Evolutionary conservation across 2,888 invertebrate genomes (phyloP).

Genomic region (Brenthis ino): DNA sequence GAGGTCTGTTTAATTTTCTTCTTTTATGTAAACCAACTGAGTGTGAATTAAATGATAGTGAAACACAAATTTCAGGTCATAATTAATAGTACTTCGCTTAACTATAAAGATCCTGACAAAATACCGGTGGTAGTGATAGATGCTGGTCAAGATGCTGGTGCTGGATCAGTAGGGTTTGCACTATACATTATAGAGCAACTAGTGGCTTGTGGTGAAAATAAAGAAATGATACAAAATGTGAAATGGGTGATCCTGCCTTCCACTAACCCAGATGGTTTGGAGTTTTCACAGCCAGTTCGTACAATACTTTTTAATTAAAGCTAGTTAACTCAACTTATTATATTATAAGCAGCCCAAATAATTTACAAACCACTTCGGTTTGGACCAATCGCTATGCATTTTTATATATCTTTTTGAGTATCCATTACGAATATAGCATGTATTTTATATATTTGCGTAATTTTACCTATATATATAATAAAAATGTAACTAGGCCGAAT

Average conservation of each 20-base stretch:
- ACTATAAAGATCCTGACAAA: conserved; percentile 27
- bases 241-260: conserved; percentile 68
- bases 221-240: conserved; percentile 53
- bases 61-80: conserved; percentile 41
- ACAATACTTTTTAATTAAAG: not conserved
- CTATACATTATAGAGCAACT: conserved; percentile 64
- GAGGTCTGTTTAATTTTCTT: conserved; percentile 51
- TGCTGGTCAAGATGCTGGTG: conserved; percentile 65
- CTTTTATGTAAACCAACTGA: not conserved
- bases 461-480: too few species aligned
- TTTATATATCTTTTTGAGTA: too few species aligned
- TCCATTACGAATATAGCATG: too few species aligned
- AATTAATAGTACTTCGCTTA: conserved; percentile 32
- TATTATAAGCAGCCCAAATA: too few species aligned
- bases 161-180: conserved; percentile 57
- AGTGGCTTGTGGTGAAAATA: conserved; percentile 62
- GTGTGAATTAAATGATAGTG: not conserved
- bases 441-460: too few species aligned
- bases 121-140: conserved; percentile 65
- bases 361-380: too few species aligned
- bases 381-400: too few species aligned
- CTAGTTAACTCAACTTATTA: too few species aligned
- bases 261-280: conserved; percentile 70
- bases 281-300: conserved; percentile 60
- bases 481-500: too few species aligned